Percentiles rank a stretch among this genome's conserved stretches.
Conservation (phyloP, 2,113 vertebrate species). For the Sinocyclocheilus anshuiensis region DNA sequence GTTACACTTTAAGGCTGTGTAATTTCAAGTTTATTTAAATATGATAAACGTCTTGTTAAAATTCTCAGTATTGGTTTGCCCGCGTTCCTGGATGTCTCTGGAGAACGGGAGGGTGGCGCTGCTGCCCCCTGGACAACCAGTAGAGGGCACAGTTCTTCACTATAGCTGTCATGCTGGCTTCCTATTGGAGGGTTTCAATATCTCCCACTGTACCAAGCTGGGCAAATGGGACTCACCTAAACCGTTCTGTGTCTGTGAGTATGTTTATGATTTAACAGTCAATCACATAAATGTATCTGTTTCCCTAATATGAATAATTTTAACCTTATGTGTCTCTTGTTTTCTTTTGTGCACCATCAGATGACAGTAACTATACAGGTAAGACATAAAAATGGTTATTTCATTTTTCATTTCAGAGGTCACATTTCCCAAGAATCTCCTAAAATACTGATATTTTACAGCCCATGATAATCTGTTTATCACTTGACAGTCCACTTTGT, state of each 20-base stretch:
- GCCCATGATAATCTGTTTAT: neutral
- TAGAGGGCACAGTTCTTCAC: constrained; percentile 78
- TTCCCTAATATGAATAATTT: neutral
- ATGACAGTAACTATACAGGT: constrained; percentile 79
- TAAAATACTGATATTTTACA: neutral
- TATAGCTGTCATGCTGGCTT: constrained; percentile 79
- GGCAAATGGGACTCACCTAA: constrained; percentile 81
- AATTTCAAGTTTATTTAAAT: neutral
- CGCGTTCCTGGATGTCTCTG: constrained; percentile 76
- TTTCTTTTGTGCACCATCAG: constrained; percentile 54
- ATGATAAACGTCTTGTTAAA: neutral
- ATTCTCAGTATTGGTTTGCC: constrained; percentile 76
- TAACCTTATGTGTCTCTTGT: neutral
- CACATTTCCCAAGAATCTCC: neutral
- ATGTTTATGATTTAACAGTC: neutral
- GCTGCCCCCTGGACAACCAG: constrained; percentile 71
- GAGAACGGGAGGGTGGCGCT: constrained; percentile 78
- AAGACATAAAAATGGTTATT: constrained; percentile 42
- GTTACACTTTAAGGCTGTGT: neutral
- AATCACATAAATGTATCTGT: neutral
- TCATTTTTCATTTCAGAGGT: neutral
- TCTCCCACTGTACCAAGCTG: constrained; percentile 77
- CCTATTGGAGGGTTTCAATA: constrained; percentile 74
- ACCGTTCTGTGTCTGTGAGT: constrained; percentile 77
- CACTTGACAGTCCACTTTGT: neutral